A percentile compares a stretch with the other conserved stretches of the same genome.
Evolutionary conservation across 2,888 invertebrate species (phyloP).

Genomic region (Tetrapedia diversipes): DNA sequence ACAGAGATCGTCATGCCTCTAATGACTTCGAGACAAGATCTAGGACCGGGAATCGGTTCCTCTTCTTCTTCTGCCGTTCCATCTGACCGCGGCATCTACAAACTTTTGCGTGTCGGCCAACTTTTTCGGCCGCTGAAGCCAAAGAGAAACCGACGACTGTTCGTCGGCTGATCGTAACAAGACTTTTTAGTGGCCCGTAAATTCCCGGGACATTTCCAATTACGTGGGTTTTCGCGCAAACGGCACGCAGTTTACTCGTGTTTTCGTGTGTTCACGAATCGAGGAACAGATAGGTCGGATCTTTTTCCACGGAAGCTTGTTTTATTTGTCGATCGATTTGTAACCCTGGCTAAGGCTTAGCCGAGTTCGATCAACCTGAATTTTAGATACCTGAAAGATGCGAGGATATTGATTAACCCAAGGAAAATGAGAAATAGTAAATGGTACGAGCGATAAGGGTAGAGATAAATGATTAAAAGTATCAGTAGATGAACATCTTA

Average conservation of each 20-base stretch:
- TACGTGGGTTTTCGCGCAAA: constrained; percentile 55
- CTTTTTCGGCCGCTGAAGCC: constrained; percentile 63
- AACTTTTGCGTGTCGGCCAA: constrained; percentile 69
- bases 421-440: too few relatives aligned
- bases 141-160: constrained; percentile 39
- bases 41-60: constrained; percentile 59
- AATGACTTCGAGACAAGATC: constrained; percentile 80
- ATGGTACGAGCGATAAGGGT: too few relatives aligned
- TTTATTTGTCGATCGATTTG: constrained; percentile 26
- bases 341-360: too few relatives aligned
- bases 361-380: too few relatives aligned
- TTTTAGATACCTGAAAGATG: too few relatives aligned
- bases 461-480: too few relatives aligned
- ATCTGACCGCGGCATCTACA: constrained; percentile 73
- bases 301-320: not conserved
- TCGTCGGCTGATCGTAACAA: constrained; percentile 63
- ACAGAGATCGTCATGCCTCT: constrained; percentile 77
- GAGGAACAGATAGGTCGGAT: not conserved
- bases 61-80: constrained; percentile 37
- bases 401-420: too few relatives aligned
- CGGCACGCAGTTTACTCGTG: constrained; percentile 31
- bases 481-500: too few relatives aligned
- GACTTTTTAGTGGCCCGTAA: constrained; percentile 61
- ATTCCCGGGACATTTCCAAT: constrained; percentile 58
- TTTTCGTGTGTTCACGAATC: constrained; percentile 36